phyloP scores from a whole-genome alignment of 2,113 vertebrate species.

The Naja naja region DNA sequence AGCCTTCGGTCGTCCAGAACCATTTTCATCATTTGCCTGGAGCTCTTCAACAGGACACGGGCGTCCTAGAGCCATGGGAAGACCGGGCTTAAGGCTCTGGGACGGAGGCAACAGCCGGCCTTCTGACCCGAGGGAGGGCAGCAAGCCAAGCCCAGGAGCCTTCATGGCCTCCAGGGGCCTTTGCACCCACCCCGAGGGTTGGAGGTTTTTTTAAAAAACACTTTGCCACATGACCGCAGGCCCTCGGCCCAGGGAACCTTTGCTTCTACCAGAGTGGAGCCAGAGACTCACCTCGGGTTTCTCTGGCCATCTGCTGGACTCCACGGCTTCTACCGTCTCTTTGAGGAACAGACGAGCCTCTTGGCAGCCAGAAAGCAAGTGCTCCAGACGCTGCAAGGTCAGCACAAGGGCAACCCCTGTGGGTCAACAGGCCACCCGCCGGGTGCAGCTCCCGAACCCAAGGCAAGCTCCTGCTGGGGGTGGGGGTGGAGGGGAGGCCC shows the following conservation, averaged over 20 bases:
- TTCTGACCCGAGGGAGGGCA: background rate
- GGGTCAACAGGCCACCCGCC: background rate
- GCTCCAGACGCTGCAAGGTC: constrained; percentile 79
- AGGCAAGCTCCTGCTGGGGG: background rate
- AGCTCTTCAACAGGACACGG: constrained; percentile 66
- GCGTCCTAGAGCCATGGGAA: constrained; percentile 73
- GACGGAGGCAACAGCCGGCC: background rate
- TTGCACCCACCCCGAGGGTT: background rate
- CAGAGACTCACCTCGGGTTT: constrained; percentile 71
- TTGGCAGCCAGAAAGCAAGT: constrained; percentile 76
- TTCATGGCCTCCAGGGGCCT: background rate
- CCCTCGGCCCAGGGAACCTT: background rate
- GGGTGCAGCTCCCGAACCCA: background rate
- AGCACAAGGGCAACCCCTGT: constrained; percentile 20
- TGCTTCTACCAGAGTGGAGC: background rate
- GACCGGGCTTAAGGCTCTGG: background rate
- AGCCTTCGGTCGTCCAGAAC: constrained; percentile 81
- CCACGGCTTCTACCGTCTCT: constrained; percentile 74
- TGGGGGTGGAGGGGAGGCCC: background rate
- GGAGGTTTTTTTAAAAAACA: background rate
- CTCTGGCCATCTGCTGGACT: constrained; percentile 66
- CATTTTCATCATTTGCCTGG: constrained; percentile 76
- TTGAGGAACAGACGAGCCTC: constrained; percentile 78
- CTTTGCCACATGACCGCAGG: background rate
- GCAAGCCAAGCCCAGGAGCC: background rate